phyloP scores from a whole-genome alignment of 2,888 invertebrate genomes.

The Stictocephala bisonia region DNA sequence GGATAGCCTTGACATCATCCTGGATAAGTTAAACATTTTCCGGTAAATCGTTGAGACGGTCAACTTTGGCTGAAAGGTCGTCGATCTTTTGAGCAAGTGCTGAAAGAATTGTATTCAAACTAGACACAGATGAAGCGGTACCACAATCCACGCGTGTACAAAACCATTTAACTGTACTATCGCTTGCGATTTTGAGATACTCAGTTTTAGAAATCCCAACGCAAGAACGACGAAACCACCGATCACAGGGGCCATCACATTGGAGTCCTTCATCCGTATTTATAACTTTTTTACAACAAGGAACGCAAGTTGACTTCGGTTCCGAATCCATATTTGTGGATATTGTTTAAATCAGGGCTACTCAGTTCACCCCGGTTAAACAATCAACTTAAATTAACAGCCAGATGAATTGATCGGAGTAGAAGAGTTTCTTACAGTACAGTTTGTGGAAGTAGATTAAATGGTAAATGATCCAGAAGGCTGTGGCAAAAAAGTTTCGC shows the following conservation, averaged over 20 bases:
- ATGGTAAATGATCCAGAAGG: too few species aligned
- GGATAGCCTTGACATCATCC: constrained; percentile 2
- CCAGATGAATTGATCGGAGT: neutral
- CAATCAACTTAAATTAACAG: neutral
- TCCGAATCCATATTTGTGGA: neutral
- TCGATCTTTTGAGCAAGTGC: constrained; percentile 1
- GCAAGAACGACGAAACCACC: constrained; percentile 4
- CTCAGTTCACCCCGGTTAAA: neutral
- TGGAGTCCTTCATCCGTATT: neutral
- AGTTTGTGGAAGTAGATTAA: neutral
- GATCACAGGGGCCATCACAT: constrained; percentile 4
- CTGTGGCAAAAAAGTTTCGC: too few species aligned
- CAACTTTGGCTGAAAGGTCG: neutral
- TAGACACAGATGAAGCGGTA: neutral
- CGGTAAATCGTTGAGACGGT: constrained; percentile 3
- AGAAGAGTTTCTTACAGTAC: neutral
- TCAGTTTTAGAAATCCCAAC: neutral
- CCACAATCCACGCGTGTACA: neutral
- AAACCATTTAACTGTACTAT: constrained; percentile 1
- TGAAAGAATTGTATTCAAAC: neutral
- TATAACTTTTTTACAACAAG: neutral
- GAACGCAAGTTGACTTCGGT: neutral
- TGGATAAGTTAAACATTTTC: neutral
- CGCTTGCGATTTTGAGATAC: neutral
- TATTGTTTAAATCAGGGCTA: neutral